Base-by-base conservation (phyloP, 2,888 invertebrate genomes). In the Gymnosoma rotundatum region DNA sequence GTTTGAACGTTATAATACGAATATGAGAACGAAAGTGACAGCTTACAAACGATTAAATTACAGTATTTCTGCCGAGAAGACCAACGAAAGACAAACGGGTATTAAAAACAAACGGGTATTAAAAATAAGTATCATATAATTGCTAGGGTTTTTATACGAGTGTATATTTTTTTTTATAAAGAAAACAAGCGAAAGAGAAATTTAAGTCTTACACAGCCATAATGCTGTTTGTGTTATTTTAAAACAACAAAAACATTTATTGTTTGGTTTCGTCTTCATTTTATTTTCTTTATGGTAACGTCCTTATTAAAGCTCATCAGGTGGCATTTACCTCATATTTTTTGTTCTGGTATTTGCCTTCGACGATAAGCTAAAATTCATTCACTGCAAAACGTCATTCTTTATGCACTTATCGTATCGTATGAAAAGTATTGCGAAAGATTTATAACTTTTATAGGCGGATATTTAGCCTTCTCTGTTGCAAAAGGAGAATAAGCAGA, bases 21-120 rank as follows among this genome's bases (percentile, higher is more conserved):
- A 16, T 58, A 48, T 21, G 25, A 36, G 72, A 58, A 45, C 36
- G 58, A 66, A 56, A 45, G 72, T 60, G 74, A 18, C 78, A 83
- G 56, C 83, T 74, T 61, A 83, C 85, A 89, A 87, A 87, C 88
- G 88, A 89, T 89, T 89, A 87, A 88, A 88, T 89, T 88, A 67
- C 87, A 45, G 54, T 56, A 45, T 64, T 38, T 7, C 42, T 74
- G 7, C 2, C 45, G 14, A 21, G 25, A 25, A 8, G 21, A 42
- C 16, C 14, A 18, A 21, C 16, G 18, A 9, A 38, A 54, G n/a
- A n/a, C n/a, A n/a, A n/a, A n/a, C n/a, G n/a, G n/a, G 21, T 42
- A 54, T 42, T 20, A 67, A 38, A n/a, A 56, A 21, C 54, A 64
- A 25, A 56, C 32, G 3, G 1, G 48, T 20, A 56, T 20, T 48